Evolutionary conservation across 1,140 invertebrate species (phyloP), one percentile per base, ranked within the genome.

Genomic region (Caenorhabditis tropicalis): DNA sequence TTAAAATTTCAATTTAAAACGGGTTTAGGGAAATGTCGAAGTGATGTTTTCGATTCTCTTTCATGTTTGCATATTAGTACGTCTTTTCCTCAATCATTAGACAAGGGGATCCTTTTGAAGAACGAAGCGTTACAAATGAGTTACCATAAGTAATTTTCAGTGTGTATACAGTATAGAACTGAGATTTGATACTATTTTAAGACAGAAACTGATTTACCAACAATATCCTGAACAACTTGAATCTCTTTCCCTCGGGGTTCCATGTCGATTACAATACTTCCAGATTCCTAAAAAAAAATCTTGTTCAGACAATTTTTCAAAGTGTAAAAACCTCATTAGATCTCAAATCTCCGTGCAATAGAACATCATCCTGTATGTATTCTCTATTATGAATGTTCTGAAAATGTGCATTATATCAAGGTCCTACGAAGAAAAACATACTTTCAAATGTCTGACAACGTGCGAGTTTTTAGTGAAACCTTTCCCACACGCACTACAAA

Each of bases 401-500:
- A 24, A 74, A 43, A 1, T 21, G n/a, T n/a, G n/a, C n/a, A n/a
- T n/a, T n/a, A n/a, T n/a, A n/a, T n/a, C n/a, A n/a, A n/a, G n/a
- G n/a, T 65, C 24, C 31, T 33, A 33, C 2, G 19, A 12, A 33
- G 10, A 65, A 65, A 36, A 60, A 60, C 31, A 27, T 51, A 74
- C 65, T 36, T 46, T 74, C 10, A 74, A 36, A 27, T 74, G 65
- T 10, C 65, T n/a, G 7, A 74, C 24, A 10, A 74, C 65, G 33
- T 74, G 65, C n/a, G 65, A 74, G 33, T 74, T 74, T n/a, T 74
- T 74, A 19, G 65, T 74, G 21, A 74, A 74, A 43, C 33, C 19
- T 24, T 74, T 74, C 12, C 36, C 33, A 24, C 65, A 74, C n/a
- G 43, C 65, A 46, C 36, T 74, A 46, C 65, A 74, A 27, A 74